A percentile compares a stretch with the other conserved stretches of the same genome.
These are phyloP conservation scores for Trachelus tabidus DNA, from an alignment of 2,888 invertebrate genomes.

Conservation along the genomic window DNA sequence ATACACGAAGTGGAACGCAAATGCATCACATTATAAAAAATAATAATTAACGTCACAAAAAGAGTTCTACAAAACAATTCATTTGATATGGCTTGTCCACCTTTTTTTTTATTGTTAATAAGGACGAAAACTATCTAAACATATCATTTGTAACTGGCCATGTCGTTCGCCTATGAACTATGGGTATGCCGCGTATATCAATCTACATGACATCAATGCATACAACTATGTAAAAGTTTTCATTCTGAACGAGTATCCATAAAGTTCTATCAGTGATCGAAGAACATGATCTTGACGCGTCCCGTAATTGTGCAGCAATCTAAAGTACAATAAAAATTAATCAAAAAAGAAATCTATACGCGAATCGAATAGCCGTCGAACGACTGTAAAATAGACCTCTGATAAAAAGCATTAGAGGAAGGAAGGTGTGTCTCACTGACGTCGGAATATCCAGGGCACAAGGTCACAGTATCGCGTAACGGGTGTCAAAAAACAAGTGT, in stretches of 20 bases:
- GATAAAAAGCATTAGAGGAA: neutral
- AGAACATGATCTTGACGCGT: neutral
- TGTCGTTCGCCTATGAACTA: constrained; percentile 16
- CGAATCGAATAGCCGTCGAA: neutral
- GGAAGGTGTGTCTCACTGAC: neutral
- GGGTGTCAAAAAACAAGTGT: neutral
- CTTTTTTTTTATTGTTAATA: neutral
- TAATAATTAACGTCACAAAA: neutral
- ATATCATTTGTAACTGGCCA: constrained; percentile 33
- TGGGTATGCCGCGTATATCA: neutral
- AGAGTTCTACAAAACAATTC: neutral
- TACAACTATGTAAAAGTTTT: constrained; percentile 10
- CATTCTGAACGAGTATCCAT: neutral
- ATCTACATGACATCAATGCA: constrained; percentile 35
- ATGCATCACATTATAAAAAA: neutral
- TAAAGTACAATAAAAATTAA: neutral
- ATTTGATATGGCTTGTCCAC: constrained; percentile 1
- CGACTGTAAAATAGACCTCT: neutral
- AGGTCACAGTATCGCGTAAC: neutral
- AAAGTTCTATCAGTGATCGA: neutral
- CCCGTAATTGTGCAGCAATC: neutral
- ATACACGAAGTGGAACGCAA: constrained; percentile 7
- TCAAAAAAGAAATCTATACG: neutral
- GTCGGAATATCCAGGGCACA: neutral
- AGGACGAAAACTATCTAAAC: constrained; percentile 22